These are phyloP conservation scores for Hylia prasina DNA, from an alignment of 2,113 vertebrate species.

Conservation along the genomic window DNA sequence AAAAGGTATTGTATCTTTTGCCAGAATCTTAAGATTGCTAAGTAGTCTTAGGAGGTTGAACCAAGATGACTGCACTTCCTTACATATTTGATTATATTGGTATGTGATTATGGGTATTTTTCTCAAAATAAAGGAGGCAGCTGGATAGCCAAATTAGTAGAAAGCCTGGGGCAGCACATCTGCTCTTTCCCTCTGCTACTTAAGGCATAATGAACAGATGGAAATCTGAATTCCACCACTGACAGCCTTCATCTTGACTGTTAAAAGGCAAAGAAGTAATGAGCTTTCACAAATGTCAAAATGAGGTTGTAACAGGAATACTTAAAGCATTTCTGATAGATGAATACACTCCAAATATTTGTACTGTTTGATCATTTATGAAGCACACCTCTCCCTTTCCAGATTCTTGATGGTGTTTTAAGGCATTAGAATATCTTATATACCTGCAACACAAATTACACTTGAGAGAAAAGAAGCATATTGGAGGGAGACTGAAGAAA, in stretches of 20 bases:
- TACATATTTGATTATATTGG: not conserved
- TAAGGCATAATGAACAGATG: not conserved
- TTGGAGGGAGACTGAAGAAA: not conserved
- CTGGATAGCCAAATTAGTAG: not conserved
- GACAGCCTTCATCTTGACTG: not conserved
- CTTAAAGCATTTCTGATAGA: not conserved
- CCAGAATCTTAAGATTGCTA: not conserved
- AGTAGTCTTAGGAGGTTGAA: not conserved
- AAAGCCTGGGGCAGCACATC: constrained; percentile 27
- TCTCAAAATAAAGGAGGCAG: not conserved
- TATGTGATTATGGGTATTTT: not conserved
- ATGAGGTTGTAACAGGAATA: not conserved
- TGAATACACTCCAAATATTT: not conserved
- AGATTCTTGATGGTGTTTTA: not conserved
- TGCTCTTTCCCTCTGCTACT: not conserved
- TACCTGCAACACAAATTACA: not conserved
- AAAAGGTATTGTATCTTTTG: not conserved
- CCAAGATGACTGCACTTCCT: not conserved
- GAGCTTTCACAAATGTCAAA: not conserved
- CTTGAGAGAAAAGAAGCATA: not conserved
- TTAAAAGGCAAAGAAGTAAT: not conserved
- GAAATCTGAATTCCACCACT: not conserved
- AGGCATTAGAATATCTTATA: not conserved
- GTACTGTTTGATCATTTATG: not conserved
- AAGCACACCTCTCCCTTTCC: not conserved